Evolutionary conservation across 2,113 vertebrate genomes (phyloP).

Genomic region (Xenus cinereus): DNA sequence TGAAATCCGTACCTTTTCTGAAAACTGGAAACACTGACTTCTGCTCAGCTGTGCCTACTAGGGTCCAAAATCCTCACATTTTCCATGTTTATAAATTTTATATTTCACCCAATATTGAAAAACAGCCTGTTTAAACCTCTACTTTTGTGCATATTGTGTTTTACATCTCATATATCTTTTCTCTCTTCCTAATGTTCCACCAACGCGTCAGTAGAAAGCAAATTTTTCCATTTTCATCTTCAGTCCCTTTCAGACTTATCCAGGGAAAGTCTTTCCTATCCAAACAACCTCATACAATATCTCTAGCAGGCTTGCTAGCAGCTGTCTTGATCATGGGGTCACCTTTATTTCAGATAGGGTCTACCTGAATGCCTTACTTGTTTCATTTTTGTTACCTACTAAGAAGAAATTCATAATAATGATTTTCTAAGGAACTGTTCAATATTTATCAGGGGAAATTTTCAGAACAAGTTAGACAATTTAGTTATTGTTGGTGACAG

Average conservation of each 20-base stretch:
- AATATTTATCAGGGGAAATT: not conserved
- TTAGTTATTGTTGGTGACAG: not conserved
- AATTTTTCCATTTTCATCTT: not conserved
- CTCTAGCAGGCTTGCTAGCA: not conserved
- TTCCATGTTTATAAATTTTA: not conserved
- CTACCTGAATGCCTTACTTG: not conserved
- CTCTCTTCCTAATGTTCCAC: not conserved
- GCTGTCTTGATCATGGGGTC: not conserved
- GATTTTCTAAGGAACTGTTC: not conserved
- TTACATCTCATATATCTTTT: not conserved
- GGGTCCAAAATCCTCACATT: not conserved
- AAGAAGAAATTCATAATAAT: not conserved
- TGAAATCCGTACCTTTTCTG: not conserved
- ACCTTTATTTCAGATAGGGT: not conserved
- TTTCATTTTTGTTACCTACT: not conserved
- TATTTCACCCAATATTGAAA: not conserved
- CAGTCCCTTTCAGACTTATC: not conserved
- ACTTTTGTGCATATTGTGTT: not conserved
- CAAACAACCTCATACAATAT: not conserved
- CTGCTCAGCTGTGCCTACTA: not conserved
- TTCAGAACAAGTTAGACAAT: not conserved
- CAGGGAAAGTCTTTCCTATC: not conserved
- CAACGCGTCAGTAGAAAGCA: not conserved
- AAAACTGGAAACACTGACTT: not conserved
- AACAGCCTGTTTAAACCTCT: not conserved